Percentiles rank a stretch among this genome's conserved stretches.
Conservation (phyloP, 2,797 vertebrate genomes). For the Eptatretus atami region DNA sequence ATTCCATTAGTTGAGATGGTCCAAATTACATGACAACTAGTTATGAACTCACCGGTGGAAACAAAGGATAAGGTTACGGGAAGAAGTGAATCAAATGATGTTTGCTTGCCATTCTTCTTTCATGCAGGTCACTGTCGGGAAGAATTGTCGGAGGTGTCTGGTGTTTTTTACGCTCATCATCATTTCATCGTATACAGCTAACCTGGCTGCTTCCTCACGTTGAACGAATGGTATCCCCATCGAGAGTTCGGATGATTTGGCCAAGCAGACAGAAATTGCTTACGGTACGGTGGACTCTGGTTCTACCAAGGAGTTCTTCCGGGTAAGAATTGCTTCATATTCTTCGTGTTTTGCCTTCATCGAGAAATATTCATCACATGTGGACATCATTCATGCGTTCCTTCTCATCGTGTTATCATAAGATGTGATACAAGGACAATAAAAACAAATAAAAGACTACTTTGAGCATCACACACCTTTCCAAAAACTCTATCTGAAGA, state of each 20-base stretch:
- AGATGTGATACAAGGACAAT: not conserved
- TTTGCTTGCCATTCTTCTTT: constrained; percentile 2
- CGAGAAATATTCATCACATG: constrained; percentile 7
- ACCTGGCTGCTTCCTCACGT: constrained; percentile 94
- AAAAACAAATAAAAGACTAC: not conserved
- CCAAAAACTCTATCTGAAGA: not conserved
- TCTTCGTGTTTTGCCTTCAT: not conserved
- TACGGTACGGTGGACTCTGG: constrained; percentile 81
- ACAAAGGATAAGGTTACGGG: no score
- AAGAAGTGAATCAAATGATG: no score
- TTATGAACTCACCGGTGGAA: no score
- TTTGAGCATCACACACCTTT: no score
- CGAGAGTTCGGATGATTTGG: constrained; percentile 57
- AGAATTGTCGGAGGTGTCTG: constrained; percentile 90
- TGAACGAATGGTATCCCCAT: constrained; percentile 78
- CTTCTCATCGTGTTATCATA: not conserved
- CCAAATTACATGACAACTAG: no score
- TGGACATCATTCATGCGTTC: not conserved
- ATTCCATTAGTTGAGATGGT: no score
- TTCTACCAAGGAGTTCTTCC: constrained; percentile 93
- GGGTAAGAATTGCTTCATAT: constrained; percentile 24
- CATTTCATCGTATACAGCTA: constrained; percentile 93
- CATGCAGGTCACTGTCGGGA: constrained; percentile 66
- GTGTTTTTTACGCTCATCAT: constrained; percentile 99
- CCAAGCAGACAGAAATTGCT: constrained; percentile 92